Evolutionary conservation across 2,113 vertebrate species (phyloP).

Genomic region (Tenebrosternarchus preto): DNA sequence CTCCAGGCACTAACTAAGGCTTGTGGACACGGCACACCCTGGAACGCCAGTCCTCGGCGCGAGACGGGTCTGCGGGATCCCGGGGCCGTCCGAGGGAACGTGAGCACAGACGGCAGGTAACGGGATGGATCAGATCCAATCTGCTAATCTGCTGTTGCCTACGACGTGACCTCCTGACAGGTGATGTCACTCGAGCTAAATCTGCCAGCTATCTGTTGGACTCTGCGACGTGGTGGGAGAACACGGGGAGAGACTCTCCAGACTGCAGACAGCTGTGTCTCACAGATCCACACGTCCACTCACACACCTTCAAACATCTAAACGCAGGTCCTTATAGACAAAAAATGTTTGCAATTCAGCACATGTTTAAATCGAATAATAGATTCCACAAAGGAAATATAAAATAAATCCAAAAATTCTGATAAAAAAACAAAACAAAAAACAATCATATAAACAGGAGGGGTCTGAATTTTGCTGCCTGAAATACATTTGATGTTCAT

Average conservation of each 20-base stretch:
- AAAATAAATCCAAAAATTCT: background rate
- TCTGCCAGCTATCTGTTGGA: slow-evolving; percentile 35
- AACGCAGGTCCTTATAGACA: background rate
- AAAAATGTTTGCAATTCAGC: background rate
- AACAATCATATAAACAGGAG: background rate
- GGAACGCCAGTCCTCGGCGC: slow-evolving; percentile 46
- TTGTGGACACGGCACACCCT: no score
- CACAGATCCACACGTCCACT: background rate
- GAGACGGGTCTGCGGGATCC: slow-evolving; percentile 48
- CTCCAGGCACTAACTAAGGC: background rate
- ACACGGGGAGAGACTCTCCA: background rate
- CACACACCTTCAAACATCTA: background rate
- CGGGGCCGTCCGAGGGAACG: slow-evolving; percentile 33
- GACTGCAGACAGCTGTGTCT: background rate
- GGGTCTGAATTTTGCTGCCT: slow-evolving; percentile 37
- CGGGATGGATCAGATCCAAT: slow-evolving; percentile 51
- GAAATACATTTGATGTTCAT: slow-evolving; percentile 50
- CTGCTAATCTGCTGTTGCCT: slow-evolving; percentile 51
- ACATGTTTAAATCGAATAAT: background rate
- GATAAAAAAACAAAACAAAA: background rate
- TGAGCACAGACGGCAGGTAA: slow-evolving; percentile 37
- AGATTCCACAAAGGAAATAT: slow-evolving; percentile 23
- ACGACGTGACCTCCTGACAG: slow-evolving; percentile 49
- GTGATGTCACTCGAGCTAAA: slow-evolving; percentile 47
- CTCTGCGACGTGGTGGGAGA: slow-evolving; percentile 16